Evolutionary conservation across 2,797 vertebrate genomes (phyloP).

Genomic region (Orientallactaga sibirica): DNA sequence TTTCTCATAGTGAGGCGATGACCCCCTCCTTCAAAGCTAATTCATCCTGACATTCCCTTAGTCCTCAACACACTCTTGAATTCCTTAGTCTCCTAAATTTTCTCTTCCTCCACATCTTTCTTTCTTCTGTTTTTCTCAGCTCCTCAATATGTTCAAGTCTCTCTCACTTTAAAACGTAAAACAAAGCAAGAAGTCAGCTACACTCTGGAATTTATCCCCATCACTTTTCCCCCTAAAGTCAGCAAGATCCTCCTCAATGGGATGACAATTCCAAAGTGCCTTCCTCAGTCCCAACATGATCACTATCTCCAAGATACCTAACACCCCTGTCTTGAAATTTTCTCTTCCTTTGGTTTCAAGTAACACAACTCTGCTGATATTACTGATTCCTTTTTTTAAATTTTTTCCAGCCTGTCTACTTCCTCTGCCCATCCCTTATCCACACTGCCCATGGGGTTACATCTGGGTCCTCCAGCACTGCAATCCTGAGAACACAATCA

Average conservation of each 20-base stretch:
- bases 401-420: background rate
- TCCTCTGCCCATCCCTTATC: background rate
- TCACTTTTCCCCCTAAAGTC: background rate
- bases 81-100: background rate
- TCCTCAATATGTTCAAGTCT: conserved; percentile 3
- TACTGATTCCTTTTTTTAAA: background rate
- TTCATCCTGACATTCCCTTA: background rate
- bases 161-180: background rate
- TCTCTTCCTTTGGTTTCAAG: conserved; percentile 14
- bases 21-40: background rate
- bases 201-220: background rate
- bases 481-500: background rate
- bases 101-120: background rate
- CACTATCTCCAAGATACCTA: background rate
- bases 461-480: background rate
- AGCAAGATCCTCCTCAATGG: background rate
- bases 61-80: background rate
- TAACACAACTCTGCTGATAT: background rate
- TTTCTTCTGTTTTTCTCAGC: background rate
- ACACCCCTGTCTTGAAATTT: background rate
- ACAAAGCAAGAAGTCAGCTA: background rate
- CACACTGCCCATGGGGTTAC: background rate
- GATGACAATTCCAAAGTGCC: background rate
- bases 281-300: background rate
- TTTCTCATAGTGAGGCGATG: background rate